These are phyloP conservation scores for Malaclemys terrapin DNA, from an alignment of 2,113 vertebrate genomes.

Conservation along the genomic window DNA sequence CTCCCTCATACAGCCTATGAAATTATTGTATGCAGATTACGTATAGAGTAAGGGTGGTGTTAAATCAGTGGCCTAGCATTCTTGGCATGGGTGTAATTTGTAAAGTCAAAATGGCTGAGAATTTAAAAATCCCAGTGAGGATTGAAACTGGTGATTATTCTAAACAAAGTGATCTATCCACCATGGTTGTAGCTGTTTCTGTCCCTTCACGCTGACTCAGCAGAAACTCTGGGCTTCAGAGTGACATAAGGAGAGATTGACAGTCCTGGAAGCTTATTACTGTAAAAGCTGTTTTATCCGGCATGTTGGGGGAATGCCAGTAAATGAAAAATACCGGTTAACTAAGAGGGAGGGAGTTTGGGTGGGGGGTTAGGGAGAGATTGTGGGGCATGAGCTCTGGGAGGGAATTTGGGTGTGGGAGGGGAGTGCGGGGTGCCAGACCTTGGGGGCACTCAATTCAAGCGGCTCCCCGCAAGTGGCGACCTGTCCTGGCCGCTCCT, in stretches of 20 bases:
- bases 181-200: not conserved
- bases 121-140: not conserved
- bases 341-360: no score
- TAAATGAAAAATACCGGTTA: no score
- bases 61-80: not conserved
- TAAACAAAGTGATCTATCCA: not conserved
- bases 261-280: not conserved
- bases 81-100: not conserved
- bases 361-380: no score
- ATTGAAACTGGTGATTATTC: not conserved
- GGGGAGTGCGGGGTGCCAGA: no score
- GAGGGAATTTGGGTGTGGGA: no score
- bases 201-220: not conserved
- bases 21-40: not conserved
- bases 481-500: no score
- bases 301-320: no score
- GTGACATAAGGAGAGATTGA: not conserved
- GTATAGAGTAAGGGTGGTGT: not conserved
- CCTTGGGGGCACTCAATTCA: no score
- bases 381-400: no score
- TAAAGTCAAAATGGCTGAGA: not conserved
- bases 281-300: no score
- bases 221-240: not conserved
- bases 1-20: not conserved
- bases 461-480: no score